These are phyloP conservation scores for Puntigrus tetrazona DNA, from an alignment of 2,113 vertebrate genomes.

Conservation along the genomic window DNA sequence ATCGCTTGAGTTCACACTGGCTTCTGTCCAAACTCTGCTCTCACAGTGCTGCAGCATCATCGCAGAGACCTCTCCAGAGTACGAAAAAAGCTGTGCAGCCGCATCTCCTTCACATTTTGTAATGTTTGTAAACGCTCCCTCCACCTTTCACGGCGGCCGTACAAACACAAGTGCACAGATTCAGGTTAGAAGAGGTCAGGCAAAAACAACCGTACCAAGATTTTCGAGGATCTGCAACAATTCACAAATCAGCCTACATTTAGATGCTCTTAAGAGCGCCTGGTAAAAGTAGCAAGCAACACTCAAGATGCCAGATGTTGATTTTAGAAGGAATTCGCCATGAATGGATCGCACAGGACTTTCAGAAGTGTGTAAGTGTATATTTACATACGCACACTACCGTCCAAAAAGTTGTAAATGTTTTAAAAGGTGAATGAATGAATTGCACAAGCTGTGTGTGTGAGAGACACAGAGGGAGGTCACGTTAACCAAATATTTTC, in stretches of 20 bases:
- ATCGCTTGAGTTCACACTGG: constrained; percentile 1
- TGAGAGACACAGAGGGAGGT: too few relatives aligned
- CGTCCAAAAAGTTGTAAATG: too few relatives aligned
- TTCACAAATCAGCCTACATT: background rate
- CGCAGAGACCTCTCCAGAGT: background rate
- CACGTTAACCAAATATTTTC: too few relatives aligned
- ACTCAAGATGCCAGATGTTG: constrained; percentile 9
- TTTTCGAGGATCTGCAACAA: background rate
- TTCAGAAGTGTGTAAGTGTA: background rate
- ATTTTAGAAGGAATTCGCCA: background rate
- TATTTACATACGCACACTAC: background rate
- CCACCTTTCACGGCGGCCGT: background rate
- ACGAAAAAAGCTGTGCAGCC: background rate
- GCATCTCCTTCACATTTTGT: background rate
- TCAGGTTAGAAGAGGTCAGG: background rate
- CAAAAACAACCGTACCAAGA: background rate
- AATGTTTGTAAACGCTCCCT: background rate
- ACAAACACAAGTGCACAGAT: background rate
- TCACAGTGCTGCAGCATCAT: background rate
- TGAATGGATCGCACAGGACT: background rate
- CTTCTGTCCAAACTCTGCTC: constrained; percentile 11
- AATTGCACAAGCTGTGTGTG: too few relatives aligned
- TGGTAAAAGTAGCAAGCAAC: background rate
- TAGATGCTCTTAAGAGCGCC: background rate
- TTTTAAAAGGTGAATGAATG: too few relatives aligned